phyloP scores from a whole-genome alignment of 2,888 invertebrate species.

The Lycia hirtaria region DNA sequence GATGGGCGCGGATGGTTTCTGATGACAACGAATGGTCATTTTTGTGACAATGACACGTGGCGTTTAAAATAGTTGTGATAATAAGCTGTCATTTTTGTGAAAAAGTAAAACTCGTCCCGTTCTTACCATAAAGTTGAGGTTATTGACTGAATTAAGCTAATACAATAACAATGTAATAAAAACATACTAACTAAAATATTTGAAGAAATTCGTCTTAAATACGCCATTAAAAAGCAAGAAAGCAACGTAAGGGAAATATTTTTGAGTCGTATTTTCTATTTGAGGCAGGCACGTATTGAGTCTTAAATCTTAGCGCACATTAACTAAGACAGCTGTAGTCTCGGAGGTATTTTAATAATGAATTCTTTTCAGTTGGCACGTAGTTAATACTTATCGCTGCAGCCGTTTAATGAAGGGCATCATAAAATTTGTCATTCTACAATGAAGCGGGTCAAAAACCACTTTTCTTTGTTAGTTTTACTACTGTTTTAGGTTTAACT shows the following conservation, averaged over 20 bases:
- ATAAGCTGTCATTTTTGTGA: too few relatives aligned
- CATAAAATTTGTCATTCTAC: conserved; percentile 71
- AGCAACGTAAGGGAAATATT: conserved; percentile 47
- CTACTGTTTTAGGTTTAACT: too few relatives aligned
- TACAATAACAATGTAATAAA: too few relatives aligned
- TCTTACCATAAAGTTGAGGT: too few relatives aligned
- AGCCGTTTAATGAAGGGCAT: conserved; percentile 69
- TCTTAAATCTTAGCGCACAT: conserved; percentile 76
- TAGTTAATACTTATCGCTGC: conserved; percentile 71
- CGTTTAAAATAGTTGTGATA: too few relatives aligned
- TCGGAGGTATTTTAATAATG: conserved; percentile 79
- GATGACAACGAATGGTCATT: too few relatives aligned
- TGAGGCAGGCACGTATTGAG: conserved; percentile 70
- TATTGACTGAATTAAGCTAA: too few relatives aligned
- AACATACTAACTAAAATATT: too few relatives aligned
- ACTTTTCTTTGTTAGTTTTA: too few relatives aligned
- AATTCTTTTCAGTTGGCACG: conserved; percentile 75
- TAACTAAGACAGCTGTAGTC: conserved; percentile 72
- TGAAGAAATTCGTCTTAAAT: conserved; percentile 1
- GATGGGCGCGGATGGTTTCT: too few relatives aligned
- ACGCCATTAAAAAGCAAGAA: conserved; percentile 32
- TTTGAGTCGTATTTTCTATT: conserved; percentile 47
- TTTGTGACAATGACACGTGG: too few relatives aligned
- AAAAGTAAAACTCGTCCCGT: too few relatives aligned
- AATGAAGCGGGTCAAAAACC: conserved; percentile 27